Base-by-base conservation (phyloP, 2,797 vertebrate genomes). In the Phoeniculus purpureus region DNA sequence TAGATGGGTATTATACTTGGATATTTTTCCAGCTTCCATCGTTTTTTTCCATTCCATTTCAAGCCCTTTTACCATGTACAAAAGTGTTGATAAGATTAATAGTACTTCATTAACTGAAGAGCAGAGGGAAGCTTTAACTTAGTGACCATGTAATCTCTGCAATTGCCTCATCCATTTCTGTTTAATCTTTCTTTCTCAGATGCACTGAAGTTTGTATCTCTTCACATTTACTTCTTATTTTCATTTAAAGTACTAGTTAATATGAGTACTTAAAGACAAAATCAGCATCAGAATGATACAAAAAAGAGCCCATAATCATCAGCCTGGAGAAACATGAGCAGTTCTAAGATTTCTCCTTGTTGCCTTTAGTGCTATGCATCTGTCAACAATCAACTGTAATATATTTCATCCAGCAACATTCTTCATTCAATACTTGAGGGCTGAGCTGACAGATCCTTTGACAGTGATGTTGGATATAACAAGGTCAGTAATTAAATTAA, bases 31-130 rank as follows among this genome's bases (percentile, higher is more conserved):
- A 92, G 5, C 22, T 88, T 45, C 8, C 72, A 59, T 12, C 65
- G 54, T 1, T 61, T 90, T 92, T 93, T 94, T 91, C 70, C 86
- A 77, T 89, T 92, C 29, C 20, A 54, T 60, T 91, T 81, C 52
- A 71, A 52, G 66, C 22, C 15, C 12, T 75, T 83, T 81, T 47
- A 60, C 5, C 19, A 64, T 2, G 10, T 51, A 20, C 8, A 72
- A 31, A 92, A 67, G 2, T 26, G 45, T 20, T 72, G 26, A 7
- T 68, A 77, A 77, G 21, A 51, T 82, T 68, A 52, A 74, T 23
- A 64, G 34, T 26, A 37, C 18, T 68, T 90, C 6, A 40, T 62
- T 78, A 75, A 50, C 29, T 65, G 31, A 84, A 81, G 26, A 22
- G 6, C n/a, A 84, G 71, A 70, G 12, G n/a, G 34, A 65, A 81